A percentile compares a stretch with the other conserved stretches of the same genome.
These are phyloP conservation scores for Capitulum mitella DNA, from an alignment of 2,888 invertebrate species.

Conservation along the genomic window DNA sequence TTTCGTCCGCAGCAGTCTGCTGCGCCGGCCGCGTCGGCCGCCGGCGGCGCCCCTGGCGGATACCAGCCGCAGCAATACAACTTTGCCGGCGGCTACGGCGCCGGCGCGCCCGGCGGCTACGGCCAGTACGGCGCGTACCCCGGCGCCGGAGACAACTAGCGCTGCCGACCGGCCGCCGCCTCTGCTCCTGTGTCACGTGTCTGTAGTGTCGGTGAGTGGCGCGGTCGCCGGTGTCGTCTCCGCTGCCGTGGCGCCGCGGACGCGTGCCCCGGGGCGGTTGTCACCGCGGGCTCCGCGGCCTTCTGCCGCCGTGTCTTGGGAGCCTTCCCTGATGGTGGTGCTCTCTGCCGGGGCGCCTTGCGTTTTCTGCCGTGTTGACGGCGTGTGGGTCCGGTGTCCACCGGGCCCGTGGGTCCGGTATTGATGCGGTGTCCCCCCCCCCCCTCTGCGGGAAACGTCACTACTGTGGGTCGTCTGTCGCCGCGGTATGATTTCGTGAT, in stretches of 20 bases:
- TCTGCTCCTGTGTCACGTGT: neutral
- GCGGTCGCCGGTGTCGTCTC: neutral
- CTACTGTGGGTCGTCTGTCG: too few species aligned
- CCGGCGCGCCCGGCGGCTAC: slow-evolving; percentile 2
- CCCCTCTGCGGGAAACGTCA: too few species aligned
- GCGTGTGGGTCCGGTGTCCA: too few species aligned
- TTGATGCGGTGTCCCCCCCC: too few species aligned
- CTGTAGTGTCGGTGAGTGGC: slow-evolving; percentile 14
- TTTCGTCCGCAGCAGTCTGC: slow-evolving; percentile 11
- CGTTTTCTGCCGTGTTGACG: too few species aligned
- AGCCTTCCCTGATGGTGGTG: too few species aligned
- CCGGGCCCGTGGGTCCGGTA: too few species aligned
- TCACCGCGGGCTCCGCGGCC: too few species aligned
- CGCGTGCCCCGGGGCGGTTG: too few species aligned
- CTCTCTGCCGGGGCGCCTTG: too few species aligned
- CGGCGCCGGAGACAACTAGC: slow-evolving; percentile 21
- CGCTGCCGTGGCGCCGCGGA: neutral
- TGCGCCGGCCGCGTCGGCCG: slow-evolving; percentile 17
- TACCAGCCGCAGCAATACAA: slow-evolving; percentile 7
- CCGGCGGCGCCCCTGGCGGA: neutral
- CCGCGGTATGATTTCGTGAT: too few species aligned
- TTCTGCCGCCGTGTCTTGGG: too few species aligned
- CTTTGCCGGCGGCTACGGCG: neutral
- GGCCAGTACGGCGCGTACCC: slow-evolving; percentile 24
- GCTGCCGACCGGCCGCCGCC: neutral